Evolutionary conservation across 2,797 vertebrate genomes (phyloP), one percentile per base, ranked within the genome.

Genomic region (Lepus townsendii): DNA sequence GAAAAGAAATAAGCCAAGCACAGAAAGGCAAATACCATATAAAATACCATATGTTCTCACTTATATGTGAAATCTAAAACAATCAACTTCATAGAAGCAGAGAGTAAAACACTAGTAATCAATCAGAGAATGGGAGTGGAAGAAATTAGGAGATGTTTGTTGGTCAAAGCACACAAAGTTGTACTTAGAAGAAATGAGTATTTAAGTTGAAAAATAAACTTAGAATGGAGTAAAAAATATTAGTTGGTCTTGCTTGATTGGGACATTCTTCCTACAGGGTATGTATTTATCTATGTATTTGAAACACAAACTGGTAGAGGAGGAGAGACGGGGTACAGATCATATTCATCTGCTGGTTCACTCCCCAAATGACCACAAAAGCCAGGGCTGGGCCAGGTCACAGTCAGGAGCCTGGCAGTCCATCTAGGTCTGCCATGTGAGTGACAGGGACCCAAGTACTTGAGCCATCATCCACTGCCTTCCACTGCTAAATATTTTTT

Each of bases 171-270:
- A 24, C 26, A 83, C 32, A 47, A 83, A 66, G 47, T 19, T 38
- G 35, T 35, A 80, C 54, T n/a, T 20, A 89, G 47, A 22, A 90
- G 9, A 66, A 83, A 38, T n/a, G 89, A 91, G 35, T 47, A 86
- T 52, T 20, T 57, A 75, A 14, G 30, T 19, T 80, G 2, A 54
- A 85, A 91, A 57, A 57, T 3, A 42, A 65, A 71, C 24, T 66
- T 38, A 68, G 82, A 86, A 86, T 75, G 50, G 30, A 94, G 38
- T 35, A 26, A 66, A 88, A 47, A 80, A 78, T 80, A 72, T 20
- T 30, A 19, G 42, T 4, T 76, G 62, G 62, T 17, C 75, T 35
- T 85, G n/a, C 79, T 75, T 52, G 24, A 13, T 85, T 65, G 19
- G 24, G 5, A 42, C 8, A 83, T 32, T 88, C n/a, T 69, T 79